Conservation (phyloP, 2,113 vertebrate genomes). For the Coturnix japonica region DNA sequence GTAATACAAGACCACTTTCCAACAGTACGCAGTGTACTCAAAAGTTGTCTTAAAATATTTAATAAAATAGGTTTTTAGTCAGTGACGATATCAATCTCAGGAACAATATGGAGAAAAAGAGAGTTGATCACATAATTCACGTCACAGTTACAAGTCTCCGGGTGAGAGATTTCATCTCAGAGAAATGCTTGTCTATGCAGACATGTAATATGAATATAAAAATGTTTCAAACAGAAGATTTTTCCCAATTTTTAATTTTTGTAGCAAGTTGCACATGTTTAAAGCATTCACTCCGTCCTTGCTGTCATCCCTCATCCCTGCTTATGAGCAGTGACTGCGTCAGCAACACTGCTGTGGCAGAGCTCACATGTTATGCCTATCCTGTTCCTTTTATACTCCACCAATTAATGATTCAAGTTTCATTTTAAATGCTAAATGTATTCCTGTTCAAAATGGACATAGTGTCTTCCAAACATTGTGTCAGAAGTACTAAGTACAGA, state of each 20-base stretch:
- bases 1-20: not conserved
- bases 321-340: not conserved
- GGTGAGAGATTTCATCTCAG: not conserved
- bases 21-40: not conserved
- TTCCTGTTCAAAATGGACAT: not conserved
- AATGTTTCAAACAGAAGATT: not conserved
- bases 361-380: not conserved
- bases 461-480: not conserved
- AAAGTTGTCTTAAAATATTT: not conserved
- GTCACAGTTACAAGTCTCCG: not conserved
- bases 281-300: not conserved
- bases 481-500: not conserved
- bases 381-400: not conserved
- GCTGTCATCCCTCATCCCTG: accelerated
- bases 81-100: not conserved
- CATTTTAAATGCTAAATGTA: not conserved
- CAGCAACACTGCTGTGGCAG: too few relatives aligned
- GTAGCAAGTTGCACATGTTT: not conserved
- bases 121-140: not conserved
- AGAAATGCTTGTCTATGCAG: not conserved
- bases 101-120: not conserved
- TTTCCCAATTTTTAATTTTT: not conserved
- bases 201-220: not conserved
- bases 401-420: not conserved
- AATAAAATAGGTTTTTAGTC: not conserved